Evolutionary conservation across 2,888 invertebrate species (phyloP).

Genomic region (Lordiphosa andalusiaca): DNA sequence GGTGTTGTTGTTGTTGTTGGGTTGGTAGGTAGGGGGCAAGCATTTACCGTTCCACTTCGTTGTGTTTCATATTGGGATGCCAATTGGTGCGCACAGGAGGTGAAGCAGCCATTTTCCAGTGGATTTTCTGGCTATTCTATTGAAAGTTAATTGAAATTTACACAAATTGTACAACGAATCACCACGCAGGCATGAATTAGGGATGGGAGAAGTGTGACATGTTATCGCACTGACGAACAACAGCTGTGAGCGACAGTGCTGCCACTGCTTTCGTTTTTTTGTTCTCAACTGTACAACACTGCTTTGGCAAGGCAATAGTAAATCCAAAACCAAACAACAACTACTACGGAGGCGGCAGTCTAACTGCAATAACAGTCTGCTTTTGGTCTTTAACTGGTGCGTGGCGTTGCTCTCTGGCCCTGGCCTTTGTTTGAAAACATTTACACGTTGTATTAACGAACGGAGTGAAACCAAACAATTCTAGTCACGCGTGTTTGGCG

Average conservation of each 20-base stretch:
- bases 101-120: constrained; percentile 81
- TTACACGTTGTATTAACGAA: constrained; percentile 22
- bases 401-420: constrained; percentile 15
- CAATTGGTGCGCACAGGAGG: constrained; percentile 83
- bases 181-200: constrained; percentile 61
- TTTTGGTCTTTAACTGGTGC: constrained; percentile 49
- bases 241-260: not conserved
- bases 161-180: constrained; percentile 23
- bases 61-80: constrained; percentile 89
- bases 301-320: too few relatives aligned
- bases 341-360: constrained; percentile 12
- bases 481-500: constrained; percentile 54
- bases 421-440: constrained; percentile 7
- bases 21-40: too few relatives aligned
- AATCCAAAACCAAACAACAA: not conserved
- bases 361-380: constrained; percentile 43
- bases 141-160: constrained; percentile 4
- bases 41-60: constrained; percentile 87
- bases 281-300: too few relatives aligned
- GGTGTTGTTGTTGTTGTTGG: not conserved
- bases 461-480: constrained; percentile 37
- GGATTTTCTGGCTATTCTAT: constrained; percentile 3
- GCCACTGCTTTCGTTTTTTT: constrained; percentile 1
- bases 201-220: constrained; percentile 11
- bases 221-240: not conserved